These are phyloP conservation scores for Sweltsa coloradensis DNA, from an alignment of 1,140 invertebrate genomes.

Conservation along the genomic window DNA sequence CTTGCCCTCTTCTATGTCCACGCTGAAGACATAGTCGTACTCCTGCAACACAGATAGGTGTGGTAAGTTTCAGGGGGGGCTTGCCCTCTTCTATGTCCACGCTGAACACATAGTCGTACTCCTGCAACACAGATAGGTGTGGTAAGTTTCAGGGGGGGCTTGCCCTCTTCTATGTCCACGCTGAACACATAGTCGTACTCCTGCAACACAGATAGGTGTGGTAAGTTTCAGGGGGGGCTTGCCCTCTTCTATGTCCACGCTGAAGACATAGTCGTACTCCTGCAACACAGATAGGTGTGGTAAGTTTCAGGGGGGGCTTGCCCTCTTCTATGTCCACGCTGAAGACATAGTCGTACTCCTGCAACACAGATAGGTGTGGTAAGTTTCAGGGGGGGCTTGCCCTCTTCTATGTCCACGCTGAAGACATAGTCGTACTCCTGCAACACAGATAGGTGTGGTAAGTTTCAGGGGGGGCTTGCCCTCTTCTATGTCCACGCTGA, in stretches of 20 bases:
- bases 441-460: too few species aligned
- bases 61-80: constrained; percentile 75
- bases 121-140: too few species aligned
- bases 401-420: constrained; percentile 85
- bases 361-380: too few species aligned
- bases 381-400: constrained; percentile 72
- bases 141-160: constrained; percentile 75
- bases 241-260: constrained; percentile 85
- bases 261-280: constrained; percentile 93
- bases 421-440: constrained; percentile 94
- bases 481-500: too few species aligned
- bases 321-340: constrained; percentile 87
- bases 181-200: constrained; percentile 94
- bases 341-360: constrained; percentile 94
- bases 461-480: too few species aligned
- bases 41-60: too few species aligned
- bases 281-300: too few species aligned
- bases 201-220: too few species aligned
- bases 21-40: constrained; percentile 92
- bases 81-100: constrained; percentile 87
- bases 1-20: constrained; percentile 83
- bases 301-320: constrained; percentile 71
- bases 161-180: constrained; percentile 85
- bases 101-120: constrained; percentile 92
- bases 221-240: constrained; percentile 74